Base-by-base conservation (phyloP, 2,113 vertebrate species). In the Pteropus alecto region DNA sequence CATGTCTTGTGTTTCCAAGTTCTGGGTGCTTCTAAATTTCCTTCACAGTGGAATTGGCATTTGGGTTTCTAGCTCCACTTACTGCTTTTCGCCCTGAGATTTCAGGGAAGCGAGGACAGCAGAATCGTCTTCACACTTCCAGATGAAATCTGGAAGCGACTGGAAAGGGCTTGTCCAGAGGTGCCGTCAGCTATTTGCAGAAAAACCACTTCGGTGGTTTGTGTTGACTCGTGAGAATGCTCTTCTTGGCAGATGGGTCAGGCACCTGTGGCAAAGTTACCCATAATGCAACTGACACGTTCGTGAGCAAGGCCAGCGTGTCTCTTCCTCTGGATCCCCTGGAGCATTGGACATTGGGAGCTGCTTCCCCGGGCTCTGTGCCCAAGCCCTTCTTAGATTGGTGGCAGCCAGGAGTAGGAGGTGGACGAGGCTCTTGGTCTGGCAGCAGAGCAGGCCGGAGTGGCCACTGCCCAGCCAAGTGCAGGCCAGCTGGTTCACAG, bases 361-460 rank as follows among this genome's bases (percentile, higher is more conserved):
- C 54, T 4, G 7, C 51, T 77, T 28, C 30, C 82, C 58, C 0
- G 0, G 81, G 74, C 11, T 56, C 33, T 5, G 14, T 5, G 11
- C 63, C 65, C 21, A 1, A 30, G 22, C 33, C 48, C 28, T 63
- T 65, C 33, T 43, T 16, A 24, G 70, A 10, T 30, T 9, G 4
- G 19, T 16, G 2, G 5, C 91, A 41, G 68, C 73, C 46, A 33
- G 93, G 81, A 46, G 51, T 63, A 0, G 8, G 74, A 28, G 76
- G 33, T 0, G 2, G 12, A 7, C 0, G 0, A 8, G 38, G 51
- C 43, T 30, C 6, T 0, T 5, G 46, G 38, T 6, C 61, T 56
- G 83, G 18, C 35, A 3, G 84, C 60, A 0, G 6, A 54, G 28
- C 35, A n/a, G 43, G 19, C 56, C 24, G 0, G 21, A 3, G n/a